Evolutionary conservation across 2,888 invertebrate genomes (phyloP).

Genomic region (Rhimphoctona megacephalus): DNA sequence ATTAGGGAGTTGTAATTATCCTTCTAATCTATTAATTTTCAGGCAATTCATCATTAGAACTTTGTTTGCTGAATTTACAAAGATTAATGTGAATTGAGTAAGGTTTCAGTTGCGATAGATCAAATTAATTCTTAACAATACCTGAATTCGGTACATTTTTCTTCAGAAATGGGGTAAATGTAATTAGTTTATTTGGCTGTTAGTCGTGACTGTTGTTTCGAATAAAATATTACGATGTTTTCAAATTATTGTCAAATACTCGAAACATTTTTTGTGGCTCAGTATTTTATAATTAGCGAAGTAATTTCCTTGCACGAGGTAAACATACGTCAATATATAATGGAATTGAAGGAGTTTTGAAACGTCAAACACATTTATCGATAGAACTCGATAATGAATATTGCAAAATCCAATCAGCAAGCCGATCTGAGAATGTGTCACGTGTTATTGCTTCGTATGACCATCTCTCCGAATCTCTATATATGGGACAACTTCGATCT

Average conservation of each 20-base stretch:
- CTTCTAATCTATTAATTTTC: too few species aligned
- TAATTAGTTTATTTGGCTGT: background rate
- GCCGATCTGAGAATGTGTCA: background rate
- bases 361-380: background rate
- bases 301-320: background rate
- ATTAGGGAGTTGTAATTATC: too few species aligned
- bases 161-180: background rate
- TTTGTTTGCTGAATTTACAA: too few species aligned
- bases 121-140: too few species aligned
- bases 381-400: background rate
- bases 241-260: background rate
- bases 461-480: background rate
- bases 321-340: background rate
- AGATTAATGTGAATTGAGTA: too few species aligned
- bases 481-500: slow-evolving; percentile 12
- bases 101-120: too few species aligned
- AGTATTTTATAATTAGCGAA: background rate
- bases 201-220: background rate
- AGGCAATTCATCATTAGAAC: too few species aligned
- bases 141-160: too few species aligned
- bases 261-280: background rate
- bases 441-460: slow-evolving; percentile 13
- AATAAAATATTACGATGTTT: background rate
- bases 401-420: background rate
- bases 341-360: background rate